phyloP scores from a whole-genome alignment of 2,113 vertebrate genomes.

The Neolamprologus falcicula region DNA sequence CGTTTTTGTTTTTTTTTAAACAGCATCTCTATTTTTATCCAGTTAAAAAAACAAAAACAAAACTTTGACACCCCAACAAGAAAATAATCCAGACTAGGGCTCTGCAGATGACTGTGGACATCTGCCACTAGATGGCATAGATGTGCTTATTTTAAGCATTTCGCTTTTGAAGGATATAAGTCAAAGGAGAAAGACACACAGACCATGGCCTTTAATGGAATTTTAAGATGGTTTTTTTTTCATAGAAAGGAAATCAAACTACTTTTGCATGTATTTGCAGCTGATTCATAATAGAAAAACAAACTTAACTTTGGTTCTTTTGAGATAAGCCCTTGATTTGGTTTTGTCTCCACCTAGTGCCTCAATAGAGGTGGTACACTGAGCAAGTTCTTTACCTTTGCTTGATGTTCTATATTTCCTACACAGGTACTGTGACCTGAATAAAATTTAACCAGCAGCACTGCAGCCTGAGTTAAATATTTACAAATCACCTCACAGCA shows the following conservation, averaged over 20 bases:
- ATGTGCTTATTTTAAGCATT: background rate
- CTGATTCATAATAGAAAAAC: background rate
- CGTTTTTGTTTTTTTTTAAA: background rate
- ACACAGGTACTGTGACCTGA: background rate
- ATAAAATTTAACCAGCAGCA: constrained; percentile 24
- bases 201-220: background rate
- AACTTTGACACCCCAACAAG: background rate
- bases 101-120: background rate
- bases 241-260: background rate
- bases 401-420: background rate
- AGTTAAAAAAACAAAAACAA: background rate
- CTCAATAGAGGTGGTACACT: background rate
- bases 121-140: constrained; percentile 27
- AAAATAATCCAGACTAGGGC: background rate
- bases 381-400: background rate
- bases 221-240: background rate
- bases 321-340: background rate
- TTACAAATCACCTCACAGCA: constrained; percentile 3
- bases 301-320: background rate
- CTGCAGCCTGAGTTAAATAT: constrained; percentile 31
- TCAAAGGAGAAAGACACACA: background rate
- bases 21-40: background rate
- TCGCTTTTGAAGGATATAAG: background rate
- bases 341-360: background rate
- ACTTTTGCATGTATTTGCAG: background rate